Base-by-base conservation (phyloP, 2,888 invertebrate species). In the Ochlodes sylvanus region DNA sequence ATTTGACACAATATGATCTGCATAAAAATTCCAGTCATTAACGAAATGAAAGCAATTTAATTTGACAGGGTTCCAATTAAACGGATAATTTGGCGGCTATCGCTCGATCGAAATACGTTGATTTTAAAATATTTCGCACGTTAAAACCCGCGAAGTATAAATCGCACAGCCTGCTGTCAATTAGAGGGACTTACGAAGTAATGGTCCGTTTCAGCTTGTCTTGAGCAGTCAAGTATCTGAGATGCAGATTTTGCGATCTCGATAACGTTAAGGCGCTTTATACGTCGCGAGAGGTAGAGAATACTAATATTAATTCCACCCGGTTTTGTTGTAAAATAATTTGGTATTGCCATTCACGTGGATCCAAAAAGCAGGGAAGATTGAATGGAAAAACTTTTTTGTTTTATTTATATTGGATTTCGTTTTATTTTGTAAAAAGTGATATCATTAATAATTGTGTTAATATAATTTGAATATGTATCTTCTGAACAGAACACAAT, bases 231-330 rank as follows among this genome's bases (percentile, higher is more conserved):
- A 75, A 74, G 78, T 78, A 85, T 82, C 81, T 65, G 71, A 80
- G 84, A 84, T 87, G 87, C 88, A 87, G 85, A 87, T 89, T 83
- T 81, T 74, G 75, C 78, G 84, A 86, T 88, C 80, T 70, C 75
- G 79, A 85, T 86, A 85, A 85, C 79, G 85, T 83, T 86, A 83
- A 69, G 41, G 69, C 38, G 56, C 55, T 64, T 70, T 61, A 67
- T 42, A 55, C 56, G 63, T 56, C 27, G 70, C 38, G 60, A 66
- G 70, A 68, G 69, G 69, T 71, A 70, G 70, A 61, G 69, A 71
- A 71, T 68, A 62, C 50, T 32, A 55, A 60, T 60, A 66, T 67
- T 67, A 61, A 17, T 17, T 50, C 19, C 19, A 17, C 10, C 17
- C 4, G 60, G 66, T 61, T 67, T 61, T 67, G 66, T 61, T 67